Evolutionary conservation across 1,140 invertebrate species (phyloP).

Genomic region (Drosophila erecta): DNA sequence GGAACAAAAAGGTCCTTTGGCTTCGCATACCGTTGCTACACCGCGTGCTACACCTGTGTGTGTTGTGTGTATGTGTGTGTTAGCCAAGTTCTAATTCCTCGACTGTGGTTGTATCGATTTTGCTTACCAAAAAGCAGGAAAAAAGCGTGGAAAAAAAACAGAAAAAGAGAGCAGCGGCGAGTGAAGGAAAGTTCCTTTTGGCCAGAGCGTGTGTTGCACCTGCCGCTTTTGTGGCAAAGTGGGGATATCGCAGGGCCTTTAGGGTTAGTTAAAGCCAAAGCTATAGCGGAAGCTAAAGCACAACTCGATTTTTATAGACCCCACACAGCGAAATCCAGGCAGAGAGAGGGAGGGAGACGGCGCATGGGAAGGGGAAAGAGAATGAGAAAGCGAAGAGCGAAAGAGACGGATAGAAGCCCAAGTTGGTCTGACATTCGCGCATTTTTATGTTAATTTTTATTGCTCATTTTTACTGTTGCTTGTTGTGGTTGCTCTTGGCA

Average conservation of each 20-base stretch:
- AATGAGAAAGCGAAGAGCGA: neutral
- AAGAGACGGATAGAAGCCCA: neutral
- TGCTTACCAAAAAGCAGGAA: slow-evolving; percentile 35
- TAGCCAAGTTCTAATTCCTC: slow-evolving; percentile 44
- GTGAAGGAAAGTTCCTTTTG: slow-evolving; percentile 19
- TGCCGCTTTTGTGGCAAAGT: slow-evolving; percentile 1
- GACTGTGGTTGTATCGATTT: slow-evolving; percentile 40
- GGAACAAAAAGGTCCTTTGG: slow-evolving; percentile 20
- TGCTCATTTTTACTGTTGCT: slow-evolving; percentile 47
- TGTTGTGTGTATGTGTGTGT: slow-evolving; percentile 13
- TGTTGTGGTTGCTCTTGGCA: slow-evolving; percentile 20
- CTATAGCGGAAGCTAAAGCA: neutral
- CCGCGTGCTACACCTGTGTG: slow-evolving; percentile 3
- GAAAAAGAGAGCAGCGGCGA: slow-evolving; percentile 1
- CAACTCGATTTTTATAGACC: slow-evolving; percentile 49
- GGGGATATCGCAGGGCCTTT: slow-evolving; percentile 10
- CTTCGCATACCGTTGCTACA: slow-evolving; percentile 6
- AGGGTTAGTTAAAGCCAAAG: slow-evolving; percentile 7
- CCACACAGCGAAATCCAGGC: neutral
- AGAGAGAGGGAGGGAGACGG: neutral
- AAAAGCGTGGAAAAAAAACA: neutral
- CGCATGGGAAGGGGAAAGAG: neutral
- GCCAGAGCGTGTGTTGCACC: slow-evolving; percentile 35
- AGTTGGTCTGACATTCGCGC: slow-evolving; percentile 21
- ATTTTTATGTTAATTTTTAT: slow-evolving; percentile 61